Percentiles rank a stretch among this genome's conserved stretches.
phyloP scores from a whole-genome alignment of 1,140 invertebrate species.

The Tetramorium parvispinum region DNA sequence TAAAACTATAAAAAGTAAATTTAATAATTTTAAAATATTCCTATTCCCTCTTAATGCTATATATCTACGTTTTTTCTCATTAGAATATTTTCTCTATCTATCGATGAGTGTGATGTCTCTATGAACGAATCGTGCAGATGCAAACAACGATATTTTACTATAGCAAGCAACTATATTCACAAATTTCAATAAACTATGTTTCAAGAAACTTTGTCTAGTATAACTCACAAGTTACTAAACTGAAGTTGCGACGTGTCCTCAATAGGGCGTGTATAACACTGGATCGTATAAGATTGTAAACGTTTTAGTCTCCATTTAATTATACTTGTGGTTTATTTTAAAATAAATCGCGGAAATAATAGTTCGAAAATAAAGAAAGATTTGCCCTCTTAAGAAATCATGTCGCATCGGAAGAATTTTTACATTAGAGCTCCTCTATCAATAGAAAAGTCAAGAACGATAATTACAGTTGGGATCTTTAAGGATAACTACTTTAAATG shows the following conservation, averaged over 20 bases:
- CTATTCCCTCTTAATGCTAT: constrained; percentile 46
- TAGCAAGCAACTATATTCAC: constrained; percentile 80
- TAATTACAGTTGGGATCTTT: constrained; percentile 62
- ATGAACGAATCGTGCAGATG: constrained; percentile 58
- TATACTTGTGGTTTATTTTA: not conserved
- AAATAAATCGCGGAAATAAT: not conserved
- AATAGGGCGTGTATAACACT: constrained; percentile 63
- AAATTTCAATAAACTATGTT: constrained; percentile 66
- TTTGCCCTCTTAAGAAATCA: constrained; percentile 69
- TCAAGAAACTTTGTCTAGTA: constrained; percentile 66
- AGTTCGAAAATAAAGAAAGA: not conserved
- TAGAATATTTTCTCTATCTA: not conserved
- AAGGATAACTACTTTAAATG: constrained; percentile 65
- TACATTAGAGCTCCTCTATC: constrained; percentile 66
- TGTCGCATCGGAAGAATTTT: constrained; percentile 67
- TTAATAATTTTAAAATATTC: not conserved
- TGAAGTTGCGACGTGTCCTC: constrained; percentile 66
- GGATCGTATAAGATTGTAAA: constrained; percentile 9
- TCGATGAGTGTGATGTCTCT: not conserved
- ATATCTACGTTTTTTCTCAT: constrained; percentile 21
- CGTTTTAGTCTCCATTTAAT: not conserved
- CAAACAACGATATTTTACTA: constrained; percentile 76
- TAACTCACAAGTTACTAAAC: constrained; percentile 63
- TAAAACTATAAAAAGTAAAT: not conserved
- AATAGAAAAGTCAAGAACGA: constrained; percentile 64